These are phyloP conservation scores for Caenorhabditis sp. DNA, from an alignment of 2,888 invertebrate genomes.

Conservation along the genomic window DNA sequence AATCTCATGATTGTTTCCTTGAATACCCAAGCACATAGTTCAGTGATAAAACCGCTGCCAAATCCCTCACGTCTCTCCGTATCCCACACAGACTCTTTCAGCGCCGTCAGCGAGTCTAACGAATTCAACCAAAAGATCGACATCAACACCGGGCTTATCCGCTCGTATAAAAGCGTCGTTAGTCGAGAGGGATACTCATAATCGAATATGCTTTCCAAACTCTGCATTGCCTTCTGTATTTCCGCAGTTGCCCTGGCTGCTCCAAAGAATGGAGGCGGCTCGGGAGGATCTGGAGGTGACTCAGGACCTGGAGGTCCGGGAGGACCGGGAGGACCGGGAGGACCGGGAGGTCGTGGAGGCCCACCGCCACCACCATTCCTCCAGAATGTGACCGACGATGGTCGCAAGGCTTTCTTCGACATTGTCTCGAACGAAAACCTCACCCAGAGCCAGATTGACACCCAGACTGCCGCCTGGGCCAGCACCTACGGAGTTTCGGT, in stretches of 20 bases:
- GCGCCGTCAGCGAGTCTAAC: slow-evolving; percentile 29
- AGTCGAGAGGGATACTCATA: not conserved
- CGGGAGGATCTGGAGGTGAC: not conserved
- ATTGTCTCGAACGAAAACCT: slow-evolving; percentile 57
- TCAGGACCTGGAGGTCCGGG: slow-evolving; percentile 16
- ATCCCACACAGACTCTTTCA: slow-evolving; percentile 18
- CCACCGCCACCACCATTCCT: slow-evolving; percentile 61
- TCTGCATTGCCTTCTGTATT: slow-evolving; percentile 37
- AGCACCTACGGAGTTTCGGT: slow-evolving; percentile 58
- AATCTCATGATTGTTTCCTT: not conserved
- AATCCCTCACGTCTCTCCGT: slow-evolving; percentile 1
- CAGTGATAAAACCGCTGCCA: slow-evolving; percentile 40
- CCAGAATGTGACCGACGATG: slow-evolving; percentile 55
- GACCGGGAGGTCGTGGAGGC: slow-evolving; percentile 38
- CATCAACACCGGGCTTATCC: slow-evolving; percentile 44
- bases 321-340: slow-evolving; percentile 35
- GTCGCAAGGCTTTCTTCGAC: slow-evolving; percentile 53
- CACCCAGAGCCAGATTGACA: slow-evolving; percentile 53
- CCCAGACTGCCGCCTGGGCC: slow-evolving; percentile 56
- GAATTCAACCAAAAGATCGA: slow-evolving; percentile 42
- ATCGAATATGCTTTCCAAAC: slow-evolving; percentile 36
- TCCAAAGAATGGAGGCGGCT: slow-evolving; percentile 1
- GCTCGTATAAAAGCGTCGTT: slow-evolving; percentile 33
- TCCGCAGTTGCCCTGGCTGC: slow-evolving; percentile 17
- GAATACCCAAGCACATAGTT: slow-evolving; percentile 26